Evolutionary conservation across 1,140 invertebrate species (phyloP).

Genomic region (Grapholita molesta): DNA sequence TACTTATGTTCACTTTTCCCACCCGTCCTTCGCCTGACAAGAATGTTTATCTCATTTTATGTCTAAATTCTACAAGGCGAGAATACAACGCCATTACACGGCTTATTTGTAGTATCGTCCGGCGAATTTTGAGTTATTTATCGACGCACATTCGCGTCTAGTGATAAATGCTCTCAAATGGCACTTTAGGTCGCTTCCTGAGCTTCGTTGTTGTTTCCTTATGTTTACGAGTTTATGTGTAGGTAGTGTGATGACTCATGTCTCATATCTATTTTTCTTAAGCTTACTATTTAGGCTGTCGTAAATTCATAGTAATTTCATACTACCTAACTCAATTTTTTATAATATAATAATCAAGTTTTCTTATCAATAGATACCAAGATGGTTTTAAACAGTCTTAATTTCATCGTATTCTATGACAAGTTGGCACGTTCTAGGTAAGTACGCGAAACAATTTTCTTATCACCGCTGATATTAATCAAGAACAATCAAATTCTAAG

Average conservation of each 20-base stretch:
- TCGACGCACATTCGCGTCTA: background rate
- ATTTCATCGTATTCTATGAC: too few relatives aligned
- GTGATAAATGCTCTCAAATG: slow-evolving; percentile 7
- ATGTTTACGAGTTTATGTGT: background rate
- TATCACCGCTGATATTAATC: too few relatives aligned
- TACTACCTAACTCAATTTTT: too few relatives aligned
- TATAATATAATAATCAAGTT: too few relatives aligned
- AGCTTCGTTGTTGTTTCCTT: slow-evolving; percentile 6
- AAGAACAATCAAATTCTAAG: too few relatives aligned
- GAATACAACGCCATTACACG: background rate
- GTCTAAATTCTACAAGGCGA: background rate
- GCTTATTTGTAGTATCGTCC: slow-evolving; percentile 7
- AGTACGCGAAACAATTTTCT: too few relatives aligned
- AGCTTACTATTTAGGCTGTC: background rate
- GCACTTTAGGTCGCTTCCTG: slow-evolving; percentile 1
- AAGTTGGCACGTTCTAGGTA: too few relatives aligned
- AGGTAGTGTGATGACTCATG: background rate
- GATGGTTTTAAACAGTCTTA: too few relatives aligned
- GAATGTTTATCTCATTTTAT: background rate
- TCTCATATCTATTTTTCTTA: background rate
- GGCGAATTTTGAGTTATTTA: slow-evolving; percentile 14
- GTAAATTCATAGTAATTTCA: too few relatives aligned
- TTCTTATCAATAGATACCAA: too few relatives aligned
- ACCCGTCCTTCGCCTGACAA: background rate
- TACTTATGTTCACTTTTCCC: too few relatives aligned